Evolutionary conservation across 1,140 invertebrate genomes (phyloP).

Genomic region (Helicoverpa zea): DNA sequence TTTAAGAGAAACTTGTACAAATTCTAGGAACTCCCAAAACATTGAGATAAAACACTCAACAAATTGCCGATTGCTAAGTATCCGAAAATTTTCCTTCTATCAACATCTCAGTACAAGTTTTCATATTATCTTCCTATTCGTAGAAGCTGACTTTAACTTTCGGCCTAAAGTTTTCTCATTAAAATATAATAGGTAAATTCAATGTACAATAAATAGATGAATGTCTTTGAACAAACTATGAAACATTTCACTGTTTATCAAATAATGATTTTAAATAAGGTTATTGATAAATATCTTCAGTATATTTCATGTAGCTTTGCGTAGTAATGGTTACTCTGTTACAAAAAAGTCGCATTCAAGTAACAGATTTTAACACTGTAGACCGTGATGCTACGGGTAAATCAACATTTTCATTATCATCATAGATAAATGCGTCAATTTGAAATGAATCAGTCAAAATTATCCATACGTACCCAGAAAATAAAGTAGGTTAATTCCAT

Average conservation of each 20-base stretch:
- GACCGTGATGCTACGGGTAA: too few species aligned
- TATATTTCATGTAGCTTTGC: too few species aligned
- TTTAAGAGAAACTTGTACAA: not conserved
- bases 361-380: too few species aligned
- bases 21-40: not conserved
- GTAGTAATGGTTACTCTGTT: too few species aligned
- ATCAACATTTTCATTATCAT: too few species aligned
- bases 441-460: too few species aligned
- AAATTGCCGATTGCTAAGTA: slow-evolving; percentile 23
- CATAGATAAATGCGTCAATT: too few species aligned
- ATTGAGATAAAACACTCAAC: slow-evolving; percentile 19
- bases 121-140: slow-evolving; percentile 30
- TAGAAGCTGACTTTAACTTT: slow-evolving; percentile 7
- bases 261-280: too few species aligned
- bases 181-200: slow-evolving; percentile 17
- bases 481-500: not conserved
- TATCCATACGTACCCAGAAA: not conserved
- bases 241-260: too few species aligned
- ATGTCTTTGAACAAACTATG: too few species aligned
- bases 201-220: not conserved
- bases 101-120: slow-evolving; percentile 30
- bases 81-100: slow-evolving; percentile 2
- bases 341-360: too few species aligned
- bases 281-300: too few species aligned
- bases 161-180: slow-evolving; percentile 16